phyloP scores from a whole-genome alignment of 2,888 invertebrate species.

The Syritta pipiens region DNA sequence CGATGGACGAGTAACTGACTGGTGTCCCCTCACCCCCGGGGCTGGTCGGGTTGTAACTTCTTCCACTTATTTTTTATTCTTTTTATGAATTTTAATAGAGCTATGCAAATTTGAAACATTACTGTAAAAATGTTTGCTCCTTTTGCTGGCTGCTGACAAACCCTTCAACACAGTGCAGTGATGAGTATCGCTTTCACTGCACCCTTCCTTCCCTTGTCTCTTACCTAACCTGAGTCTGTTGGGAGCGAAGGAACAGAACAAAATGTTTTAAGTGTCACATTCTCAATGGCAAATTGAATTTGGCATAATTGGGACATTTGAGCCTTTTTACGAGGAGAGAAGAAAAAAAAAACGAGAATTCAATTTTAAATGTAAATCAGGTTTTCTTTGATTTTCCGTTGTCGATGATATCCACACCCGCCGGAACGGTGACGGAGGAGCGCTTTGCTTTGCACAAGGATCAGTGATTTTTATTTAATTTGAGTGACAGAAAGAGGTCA shows the following conservation, averaged over 20 bases:
- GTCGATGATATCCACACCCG: conserved; percentile 53
- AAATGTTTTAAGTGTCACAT: conserved; percentile 68
- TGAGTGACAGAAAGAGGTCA: conserved; percentile 7
- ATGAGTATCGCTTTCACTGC: conserved; percentile 62
- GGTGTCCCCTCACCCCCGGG: neutral
- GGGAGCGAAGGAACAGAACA: conserved; percentile 21
- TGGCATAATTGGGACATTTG: conserved; percentile 72
- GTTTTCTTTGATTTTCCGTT: conserved; percentile 71
- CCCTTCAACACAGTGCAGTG: conserved; percentile 56
- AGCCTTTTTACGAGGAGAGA: conserved; percentile 43
- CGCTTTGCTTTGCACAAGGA: conserved; percentile 10
- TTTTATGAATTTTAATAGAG: conserved; percentile 68
- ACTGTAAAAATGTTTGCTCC: conserved; percentile 64
- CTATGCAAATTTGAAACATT: conserved; percentile 62
- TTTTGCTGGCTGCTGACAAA: conserved; percentile 39
- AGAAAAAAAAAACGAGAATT: conserved; percentile 71
- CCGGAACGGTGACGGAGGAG: neutral
- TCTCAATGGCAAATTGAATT: conserved; percentile 72
- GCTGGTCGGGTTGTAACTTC: conserved; percentile 30
- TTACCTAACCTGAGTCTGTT: neutral
- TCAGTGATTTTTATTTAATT: conserved; percentile 57
- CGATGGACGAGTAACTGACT: neutral
- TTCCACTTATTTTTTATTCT: conserved; percentile 68
- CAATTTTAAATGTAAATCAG: conserved; percentile 77
- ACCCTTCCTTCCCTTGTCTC: neutral